These are phyloP conservation scores for Linnaemya vulpina DNA, from an alignment of 2,888 invertebrate species.

Conservation along the genomic window DNA sequence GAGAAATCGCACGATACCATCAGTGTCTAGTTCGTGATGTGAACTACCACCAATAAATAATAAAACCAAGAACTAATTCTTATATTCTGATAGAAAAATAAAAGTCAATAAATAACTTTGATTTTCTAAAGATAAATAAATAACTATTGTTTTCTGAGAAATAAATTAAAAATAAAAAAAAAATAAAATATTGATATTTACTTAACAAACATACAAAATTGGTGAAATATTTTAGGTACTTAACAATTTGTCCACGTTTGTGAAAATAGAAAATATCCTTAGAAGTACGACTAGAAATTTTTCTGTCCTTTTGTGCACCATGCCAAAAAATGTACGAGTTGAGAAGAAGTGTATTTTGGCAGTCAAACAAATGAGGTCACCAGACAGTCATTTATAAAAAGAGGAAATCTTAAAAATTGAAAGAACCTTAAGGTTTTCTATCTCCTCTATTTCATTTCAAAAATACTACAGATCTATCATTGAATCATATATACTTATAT, in stretches of 20 bases:
- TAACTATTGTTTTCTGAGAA: no score
- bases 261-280: constrained; percentile 7
- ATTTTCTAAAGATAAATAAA: no score
- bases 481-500: constrained; percentile 22
- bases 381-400: constrained; percentile 62
- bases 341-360: constrained; percentile 38
- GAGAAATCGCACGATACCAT: no score
- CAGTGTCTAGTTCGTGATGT: no score
- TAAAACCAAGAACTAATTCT: no score
- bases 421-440: constrained; percentile 25
- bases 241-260: constrained; percentile 31
- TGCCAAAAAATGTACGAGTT: constrained; percentile 49
- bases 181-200: no score
- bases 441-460: constrained; percentile 24
- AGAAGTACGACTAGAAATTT: neutral
- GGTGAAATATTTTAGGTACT: constrained; percentile 8
- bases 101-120: no score
- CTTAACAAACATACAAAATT: no score
- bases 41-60: no score
- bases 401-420: constrained; percentile 12
- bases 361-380: constrained; percentile 68
- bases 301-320: constrained; percentile 45
- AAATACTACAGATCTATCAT: constrained; percentile 49
- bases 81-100: no score
- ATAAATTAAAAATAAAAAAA: no score